Conservation (phyloP, 2,888 invertebrate genomes). For the Leptinotarsa haldemani region DNA sequence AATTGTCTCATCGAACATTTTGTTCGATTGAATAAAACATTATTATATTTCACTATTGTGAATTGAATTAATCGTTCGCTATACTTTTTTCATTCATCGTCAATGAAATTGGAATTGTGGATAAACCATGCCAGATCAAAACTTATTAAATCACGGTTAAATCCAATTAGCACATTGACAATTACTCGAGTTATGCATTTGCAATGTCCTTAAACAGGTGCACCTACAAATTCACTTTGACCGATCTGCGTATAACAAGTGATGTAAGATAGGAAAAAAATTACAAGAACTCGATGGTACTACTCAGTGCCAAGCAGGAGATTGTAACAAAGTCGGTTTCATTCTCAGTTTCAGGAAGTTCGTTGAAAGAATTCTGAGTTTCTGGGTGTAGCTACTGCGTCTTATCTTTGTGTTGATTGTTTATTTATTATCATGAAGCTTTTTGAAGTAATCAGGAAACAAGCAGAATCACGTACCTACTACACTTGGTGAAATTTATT, state of each 20-base stretch:
- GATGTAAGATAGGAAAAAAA: constrained; percentile 23
- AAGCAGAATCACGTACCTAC: too few relatives aligned
- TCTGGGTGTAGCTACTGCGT: constrained; percentile 25
- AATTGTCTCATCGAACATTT: too few relatives aligned
- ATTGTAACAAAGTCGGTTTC: constrained; percentile 24
- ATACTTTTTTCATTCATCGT: neutral
- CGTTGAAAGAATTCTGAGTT: constrained; percentile 19
- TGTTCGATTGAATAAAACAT: too few relatives aligned
- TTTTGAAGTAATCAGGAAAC: neutral
- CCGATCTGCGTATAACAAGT: constrained; percentile 16
- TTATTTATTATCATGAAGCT: neutral
- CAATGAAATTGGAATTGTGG: neutral
- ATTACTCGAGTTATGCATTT: constrained; percentile 10
- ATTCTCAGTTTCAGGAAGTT: constrained; percentile 23
- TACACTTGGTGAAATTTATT: too few relatives aligned
- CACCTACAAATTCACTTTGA: constrained; percentile 29
- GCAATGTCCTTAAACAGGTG: constrained; percentile 30
- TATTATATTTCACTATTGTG: too few relatives aligned
- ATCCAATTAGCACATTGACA: constrained; percentile 6
- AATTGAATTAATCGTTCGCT: neutral
- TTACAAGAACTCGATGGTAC: constrained; percentile 28
- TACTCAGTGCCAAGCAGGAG: constrained; percentile 37
- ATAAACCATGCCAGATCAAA: neutral
- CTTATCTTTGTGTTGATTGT: neutral
- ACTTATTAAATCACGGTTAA: neutral